Evolutionary conservation across 2,113 vertebrate genomes (phyloP).

Genomic region (Bagarius yarrelli): DNA sequence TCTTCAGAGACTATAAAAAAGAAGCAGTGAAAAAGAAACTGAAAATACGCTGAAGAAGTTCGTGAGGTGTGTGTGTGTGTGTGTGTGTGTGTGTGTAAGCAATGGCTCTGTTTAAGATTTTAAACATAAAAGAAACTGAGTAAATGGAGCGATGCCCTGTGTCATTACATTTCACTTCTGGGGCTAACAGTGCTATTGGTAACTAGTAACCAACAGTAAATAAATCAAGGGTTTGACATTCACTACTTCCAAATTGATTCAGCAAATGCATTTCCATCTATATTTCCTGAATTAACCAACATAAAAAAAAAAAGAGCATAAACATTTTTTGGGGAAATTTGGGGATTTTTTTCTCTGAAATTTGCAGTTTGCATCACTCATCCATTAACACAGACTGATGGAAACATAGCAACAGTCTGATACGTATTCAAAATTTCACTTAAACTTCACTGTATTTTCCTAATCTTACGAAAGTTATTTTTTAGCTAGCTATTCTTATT

Average conservation of each 20-base stretch:
- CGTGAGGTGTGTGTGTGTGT: constrained; percentile 8
- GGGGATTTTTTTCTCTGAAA: too few relatives aligned
- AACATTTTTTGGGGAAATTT: too few relatives aligned
- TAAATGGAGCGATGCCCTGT: constrained; percentile 7
- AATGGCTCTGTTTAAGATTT: constrained; percentile 12
- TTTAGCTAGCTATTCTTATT: neutral
- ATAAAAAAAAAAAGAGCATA: too few relatives aligned
- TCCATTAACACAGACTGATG: too few relatives aligned
- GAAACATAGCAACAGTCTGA: neutral
- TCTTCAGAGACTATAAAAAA: constrained; percentile 25
- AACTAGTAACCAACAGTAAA: too few relatives aligned
- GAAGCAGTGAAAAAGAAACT: constrained; percentile 1
- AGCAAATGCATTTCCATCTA: too few relatives aligned
- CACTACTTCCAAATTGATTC: too few relatives aligned
- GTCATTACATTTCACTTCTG: neutral
- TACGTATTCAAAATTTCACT: neutral
- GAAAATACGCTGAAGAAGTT: constrained; percentile 18
- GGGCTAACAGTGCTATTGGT: too few relatives aligned
- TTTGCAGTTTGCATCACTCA: too few relatives aligned
- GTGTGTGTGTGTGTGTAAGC: constrained; percentile 6
- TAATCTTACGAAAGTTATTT: neutral
- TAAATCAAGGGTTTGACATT: too few relatives aligned
- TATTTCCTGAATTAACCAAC: too few relatives aligned
- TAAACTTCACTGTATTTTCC: neutral
- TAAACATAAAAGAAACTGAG: neutral